These are phyloP conservation scores for Chironomus tepperi DNA, from an alignment of 1,140 invertebrate species.

Conservation along the genomic window DNA sequence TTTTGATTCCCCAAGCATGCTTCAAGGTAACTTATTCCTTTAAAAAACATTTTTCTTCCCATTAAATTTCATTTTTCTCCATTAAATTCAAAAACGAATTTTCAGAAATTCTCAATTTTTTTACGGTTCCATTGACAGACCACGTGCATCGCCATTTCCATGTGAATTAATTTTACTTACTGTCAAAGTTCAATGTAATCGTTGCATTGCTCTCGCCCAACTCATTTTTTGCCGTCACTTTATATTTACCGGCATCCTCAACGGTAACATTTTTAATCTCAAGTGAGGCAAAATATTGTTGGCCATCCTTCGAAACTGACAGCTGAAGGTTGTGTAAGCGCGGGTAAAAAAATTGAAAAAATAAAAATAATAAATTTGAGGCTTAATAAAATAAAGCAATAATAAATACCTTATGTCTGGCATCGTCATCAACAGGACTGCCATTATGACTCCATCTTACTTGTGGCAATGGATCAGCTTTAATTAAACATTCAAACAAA, in stretches of 20 bases:
- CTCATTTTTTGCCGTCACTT: conserved; percentile 93
- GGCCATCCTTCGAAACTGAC: conserved; percentile 79
- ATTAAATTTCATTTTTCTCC: too few species aligned
- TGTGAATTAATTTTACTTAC: conserved; percentile 55
- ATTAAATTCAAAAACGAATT: background rate
- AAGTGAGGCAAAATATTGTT: conserved; percentile 85
- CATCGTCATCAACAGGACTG: conserved; percentile 60
- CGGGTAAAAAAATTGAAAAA: too few species aligned
- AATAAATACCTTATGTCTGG: conserved; percentile 67
- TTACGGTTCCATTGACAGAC: background rate
- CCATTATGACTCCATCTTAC: conserved; percentile 90
- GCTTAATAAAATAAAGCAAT: conserved; percentile 23
- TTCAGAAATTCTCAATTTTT: background rate
- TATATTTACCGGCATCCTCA: conserved; percentile 95
- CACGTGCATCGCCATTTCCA: too few species aligned
- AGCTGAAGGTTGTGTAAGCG: conserved; percentile 51
- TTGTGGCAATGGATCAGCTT: conserved; percentile 84
- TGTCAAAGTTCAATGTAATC: conserved; percentile 95
- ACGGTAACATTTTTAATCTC: conserved; percentile 90
- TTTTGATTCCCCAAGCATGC: too few species aligned
- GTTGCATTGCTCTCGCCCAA: conserved; percentile 92
- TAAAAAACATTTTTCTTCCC: too few species aligned
- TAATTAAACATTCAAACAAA: conserved; percentile 91
- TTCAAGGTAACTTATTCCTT: too few species aligned
- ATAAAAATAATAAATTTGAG: background rate